Conservation (phyloP, 1,140 invertebrate genomes). For the Pogonomyrmex californicus region DNA sequence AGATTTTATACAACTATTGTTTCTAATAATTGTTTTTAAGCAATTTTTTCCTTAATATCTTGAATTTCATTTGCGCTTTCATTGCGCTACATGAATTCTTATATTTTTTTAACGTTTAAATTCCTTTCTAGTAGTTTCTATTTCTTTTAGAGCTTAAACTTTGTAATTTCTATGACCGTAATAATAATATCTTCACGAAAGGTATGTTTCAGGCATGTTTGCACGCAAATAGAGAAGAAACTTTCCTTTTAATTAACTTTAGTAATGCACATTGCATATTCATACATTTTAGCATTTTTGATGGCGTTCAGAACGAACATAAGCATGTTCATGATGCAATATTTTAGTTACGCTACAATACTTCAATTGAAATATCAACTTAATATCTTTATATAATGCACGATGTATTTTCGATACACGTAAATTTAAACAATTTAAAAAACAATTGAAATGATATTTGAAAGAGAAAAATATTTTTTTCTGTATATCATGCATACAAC, state of each 20-base stretch:
- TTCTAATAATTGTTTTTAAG: not conserved
- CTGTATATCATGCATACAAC: not conserved
- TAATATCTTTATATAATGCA: not conserved
- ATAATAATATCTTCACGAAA: constrained; percentile 28
- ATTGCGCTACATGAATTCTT: not conserved
- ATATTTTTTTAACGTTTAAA: not conserved
- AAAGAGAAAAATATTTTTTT: not conserved
- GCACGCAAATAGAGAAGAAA: constrained; percentile 28
- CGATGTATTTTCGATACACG: not conserved
- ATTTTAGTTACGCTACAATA: not conserved
- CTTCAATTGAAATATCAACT: not conserved
- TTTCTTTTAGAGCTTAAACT: not conserved
- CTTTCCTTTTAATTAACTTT: constrained; percentile 53
- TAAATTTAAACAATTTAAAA: constrained; percentile 10
- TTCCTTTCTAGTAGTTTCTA: not conserved
- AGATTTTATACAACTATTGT: not conserved
- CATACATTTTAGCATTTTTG: constrained; percentile 30
- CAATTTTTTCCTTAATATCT: not conserved
- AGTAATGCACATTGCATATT: constrained; percentile 37
- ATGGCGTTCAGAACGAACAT: not conserved
- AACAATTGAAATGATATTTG: not conserved
- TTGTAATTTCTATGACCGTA: constrained; percentile 22
- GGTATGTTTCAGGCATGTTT: not conserved
- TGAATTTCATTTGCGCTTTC: no score
- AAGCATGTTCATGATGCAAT: constrained; percentile 13